These are phyloP conservation scores for Drosophila paranaensis DNA, from an alignment of 2,888 invertebrate genomes.

Conservation along the genomic window DNA sequence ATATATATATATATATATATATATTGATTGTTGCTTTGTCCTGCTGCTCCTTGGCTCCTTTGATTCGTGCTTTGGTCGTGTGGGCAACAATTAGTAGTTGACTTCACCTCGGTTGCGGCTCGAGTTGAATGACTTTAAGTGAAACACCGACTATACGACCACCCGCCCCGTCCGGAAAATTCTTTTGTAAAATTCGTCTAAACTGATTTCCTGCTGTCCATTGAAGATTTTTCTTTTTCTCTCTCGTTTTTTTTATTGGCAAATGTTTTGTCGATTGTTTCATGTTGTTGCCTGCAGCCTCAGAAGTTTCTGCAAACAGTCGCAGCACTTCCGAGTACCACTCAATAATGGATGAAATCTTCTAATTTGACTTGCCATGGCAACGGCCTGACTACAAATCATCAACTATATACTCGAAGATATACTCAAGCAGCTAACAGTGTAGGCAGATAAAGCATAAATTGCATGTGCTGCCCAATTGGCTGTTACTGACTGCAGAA, in stretches of 20 bases:
- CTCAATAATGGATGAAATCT: slow-evolving; percentile 2
- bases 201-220: slow-evolving; percentile 57
- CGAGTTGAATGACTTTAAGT: slow-evolving; percentile 53
- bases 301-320: neutral
- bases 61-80: slow-evolving; percentile 12
- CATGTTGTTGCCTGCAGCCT: neutral
- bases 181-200: slow-evolving; percentile 40
- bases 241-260: neutral
- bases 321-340: slow-evolving; percentile 6
- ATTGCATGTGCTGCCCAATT: neutral
- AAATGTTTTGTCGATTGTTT: slow-evolving; percentile 15
- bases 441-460: neutral
- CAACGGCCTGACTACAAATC: slow-evolving; percentile 18
- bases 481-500: neutral
- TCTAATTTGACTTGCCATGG: slow-evolving; percentile 16
- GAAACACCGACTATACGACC: slow-evolving; percentile 7
- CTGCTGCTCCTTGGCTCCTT: neutral
- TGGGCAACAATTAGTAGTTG: slow-evolving; percentile 58
- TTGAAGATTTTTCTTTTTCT: slow-evolving; percentile 20
- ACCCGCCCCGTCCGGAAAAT: neutral
- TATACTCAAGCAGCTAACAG: neutral
- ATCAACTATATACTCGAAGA: neutral
- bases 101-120: slow-evolving; percentile 14
- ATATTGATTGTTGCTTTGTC: slow-evolving; percentile 55
- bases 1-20: slow-evolving; percentile 16